Percentiles rank a stretch among this genome's conserved stretches.
These are phyloP conservation scores for Todus mexicanus DNA, from an alignment of 2,797 vertebrate genomes.

Conservation along the genomic window DNA sequence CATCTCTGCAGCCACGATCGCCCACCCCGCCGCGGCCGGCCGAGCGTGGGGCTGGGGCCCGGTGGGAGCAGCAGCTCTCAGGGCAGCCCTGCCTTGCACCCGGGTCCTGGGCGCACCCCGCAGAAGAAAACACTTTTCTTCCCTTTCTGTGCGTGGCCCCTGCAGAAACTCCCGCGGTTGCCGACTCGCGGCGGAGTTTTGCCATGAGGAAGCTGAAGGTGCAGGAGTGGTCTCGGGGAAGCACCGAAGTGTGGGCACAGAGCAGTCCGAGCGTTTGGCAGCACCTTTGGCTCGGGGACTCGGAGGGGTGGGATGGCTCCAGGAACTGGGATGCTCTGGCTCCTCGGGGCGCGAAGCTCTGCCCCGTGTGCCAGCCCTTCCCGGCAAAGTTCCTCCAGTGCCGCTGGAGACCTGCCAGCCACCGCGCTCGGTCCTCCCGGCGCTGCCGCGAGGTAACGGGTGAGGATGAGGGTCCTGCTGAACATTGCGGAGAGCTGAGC, in stretches of 20 bases:
- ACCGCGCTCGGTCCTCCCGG: fast-evolving
- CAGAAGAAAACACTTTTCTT: background rate
- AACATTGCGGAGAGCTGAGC: fast-evolving
- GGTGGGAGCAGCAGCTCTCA: fast-evolving
- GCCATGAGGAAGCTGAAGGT: background rate
- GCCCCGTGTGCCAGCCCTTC: fast-evolving
- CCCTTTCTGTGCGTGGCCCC: background rate
- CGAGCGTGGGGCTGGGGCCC: background rate
- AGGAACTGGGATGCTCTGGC: fast-evolving
- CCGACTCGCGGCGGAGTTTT: background rate
- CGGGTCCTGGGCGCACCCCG: fast-evolving
- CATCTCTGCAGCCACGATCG: fast-evolving
- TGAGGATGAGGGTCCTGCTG: background rate
- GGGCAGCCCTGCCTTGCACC: background rate
- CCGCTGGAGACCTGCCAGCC: background rate
- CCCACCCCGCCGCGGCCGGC: background rate
- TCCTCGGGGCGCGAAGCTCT: background rate
- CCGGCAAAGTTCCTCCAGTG: background rate
- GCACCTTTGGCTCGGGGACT: background rate
- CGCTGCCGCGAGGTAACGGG: fast-evolving
- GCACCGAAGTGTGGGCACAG: fast-evolving
- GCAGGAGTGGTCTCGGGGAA: background rate
- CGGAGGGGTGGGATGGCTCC: fast-evolving
- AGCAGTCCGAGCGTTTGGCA: background rate
- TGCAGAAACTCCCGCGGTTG: background rate